Evolutionary conservation across 1,140 invertebrate genomes (phyloP), one percentile per base, ranked within the genome.

Genomic region (Drosophila paulistorum): DNA sequence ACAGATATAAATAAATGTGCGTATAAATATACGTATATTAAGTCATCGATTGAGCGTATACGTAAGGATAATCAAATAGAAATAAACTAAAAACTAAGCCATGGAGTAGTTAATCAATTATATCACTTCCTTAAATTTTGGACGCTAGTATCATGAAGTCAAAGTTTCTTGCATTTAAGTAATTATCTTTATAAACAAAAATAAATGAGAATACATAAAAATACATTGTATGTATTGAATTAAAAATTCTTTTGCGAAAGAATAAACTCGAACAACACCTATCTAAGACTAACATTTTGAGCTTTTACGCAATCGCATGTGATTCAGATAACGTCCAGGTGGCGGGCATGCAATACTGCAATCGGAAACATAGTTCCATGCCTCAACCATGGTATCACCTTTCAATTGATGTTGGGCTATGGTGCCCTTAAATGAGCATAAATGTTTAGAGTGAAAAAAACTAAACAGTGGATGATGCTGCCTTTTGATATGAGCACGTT

Each of bases 331-430:
- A 42, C 74, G 78, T 17, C 70, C 90, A 14, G 91, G 91, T 9
- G 81, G 67, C 1, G 81, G 71, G 55, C 91, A 92, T 13, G 78
- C 70, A 17, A 81, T 84, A 30, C 73, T 91, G 66, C 82, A 79
- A 62, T 92, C 86, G 7, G 77, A 78, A 7, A 92, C 87, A 64
- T 71, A 82, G 11, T 79, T 74, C 80, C 90, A 92, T 9, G 81
- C 81, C 30, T 90, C 87, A n/a, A 73, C 65, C 83, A 92, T 90
- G 13, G 42, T 77, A 7, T 90, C 90, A 30, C 81, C 78, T 61
- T 83, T 90, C 4, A 92, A 54, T 55, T 92, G 78, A 61, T 92
- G 91, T 59, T 91, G 82, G 0, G 82, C 73, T 7, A 92, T 91
- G 57, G 58, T 90, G 17, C 91, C 91, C 63, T 86, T 86, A 11